Base-by-base conservation (phyloP, 2,113 vertebrate genomes). In the Athene cunicularia region DNA sequence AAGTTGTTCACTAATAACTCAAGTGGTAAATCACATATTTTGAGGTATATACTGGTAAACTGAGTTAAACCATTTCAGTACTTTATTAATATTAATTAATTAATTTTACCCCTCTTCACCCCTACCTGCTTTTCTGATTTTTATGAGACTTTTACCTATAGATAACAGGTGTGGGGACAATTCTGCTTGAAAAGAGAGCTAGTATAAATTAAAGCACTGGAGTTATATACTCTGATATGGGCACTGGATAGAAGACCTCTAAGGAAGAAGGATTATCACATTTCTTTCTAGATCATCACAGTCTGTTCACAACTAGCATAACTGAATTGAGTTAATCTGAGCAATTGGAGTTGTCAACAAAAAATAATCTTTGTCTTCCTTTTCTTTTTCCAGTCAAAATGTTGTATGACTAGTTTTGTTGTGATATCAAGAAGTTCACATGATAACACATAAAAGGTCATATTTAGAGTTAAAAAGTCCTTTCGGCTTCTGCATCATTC, bases 151-250 rank as follows among this genome's bases (percentile, higher is more conserved):
- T 35, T 5, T 9, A 14, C 19, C 24, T 35, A 12, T 63, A 68
- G 7, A 5, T 35, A 71, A 9, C n/a, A 45, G 4, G 3, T 41
- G 9, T 9, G 1, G 18, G 81, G n/a, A 87, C 0, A 3, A 84
- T 50, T 77, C 19, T 73, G 1, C 30, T 77, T 84, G 21, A 73
- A 80, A 80, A 77, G 5, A 62, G 7, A 84, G 4, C 7, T 47
- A 26, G 2, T 32, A 62, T 21, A 59, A 81, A n/a, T 58, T 32
- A n/a, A 60, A 58, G 4, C 1, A 6, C 5, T 86, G 18, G 12
- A 58, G 2, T 56, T 71, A 26, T 11, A 20, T 24, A 32, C 3
- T 23, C 5, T 37, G 17, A n/a, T 59, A 43, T 21, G 3, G 20
- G 2, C 8, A 30, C 9, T 80, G 5, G 7, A 11, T 26, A 68